These are phyloP conservation scores for Tauraco erythrolophus DNA, from an alignment of 2,113 vertebrate species.

Conservation along the genomic window DNA sequence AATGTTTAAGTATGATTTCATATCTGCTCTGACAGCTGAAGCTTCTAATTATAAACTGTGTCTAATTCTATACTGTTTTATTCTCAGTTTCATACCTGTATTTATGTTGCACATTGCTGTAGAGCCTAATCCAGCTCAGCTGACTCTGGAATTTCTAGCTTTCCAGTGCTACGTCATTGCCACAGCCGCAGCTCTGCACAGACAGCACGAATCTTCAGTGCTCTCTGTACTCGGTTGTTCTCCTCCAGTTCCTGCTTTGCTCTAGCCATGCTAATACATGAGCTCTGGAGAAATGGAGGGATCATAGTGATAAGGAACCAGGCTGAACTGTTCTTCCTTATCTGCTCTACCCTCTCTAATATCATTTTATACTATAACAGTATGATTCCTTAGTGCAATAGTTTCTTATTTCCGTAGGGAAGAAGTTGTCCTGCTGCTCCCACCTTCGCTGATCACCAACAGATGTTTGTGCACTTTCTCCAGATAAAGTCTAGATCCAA, in stretches of 20 bases:
- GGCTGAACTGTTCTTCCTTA: not conserved
- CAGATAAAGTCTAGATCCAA: not conserved
- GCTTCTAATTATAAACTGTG: constrained; percentile 54
- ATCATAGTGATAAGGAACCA: not conserved
- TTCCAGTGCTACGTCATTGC: not conserved
- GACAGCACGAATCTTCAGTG: not conserved
- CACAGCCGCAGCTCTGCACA: not conserved
- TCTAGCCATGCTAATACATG: fast-evolving
- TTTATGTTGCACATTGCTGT: constrained; percentile 53
- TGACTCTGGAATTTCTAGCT: constrained; percentile 53
- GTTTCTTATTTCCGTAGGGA: not conserved
- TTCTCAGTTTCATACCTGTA: constrained; percentile 58
- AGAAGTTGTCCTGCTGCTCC: not conserved
- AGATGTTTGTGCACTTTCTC: not conserved
- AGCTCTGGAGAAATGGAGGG: not conserved
- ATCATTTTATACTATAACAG: not conserved
- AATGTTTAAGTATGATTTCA: constrained; percentile 45
- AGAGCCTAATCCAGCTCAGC: constrained; percentile 37
- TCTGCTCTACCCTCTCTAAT: not conserved
- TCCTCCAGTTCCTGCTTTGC: not conserved
- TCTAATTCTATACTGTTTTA: constrained; percentile 41
- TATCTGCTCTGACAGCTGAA: constrained; percentile 46
- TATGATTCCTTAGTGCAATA: not conserved
- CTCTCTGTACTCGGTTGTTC: not conserved
- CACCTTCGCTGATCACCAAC: not conserved